Conservation (phyloP, 2,888 invertebrate genomes). For the Drosophila limbata region DNA sequence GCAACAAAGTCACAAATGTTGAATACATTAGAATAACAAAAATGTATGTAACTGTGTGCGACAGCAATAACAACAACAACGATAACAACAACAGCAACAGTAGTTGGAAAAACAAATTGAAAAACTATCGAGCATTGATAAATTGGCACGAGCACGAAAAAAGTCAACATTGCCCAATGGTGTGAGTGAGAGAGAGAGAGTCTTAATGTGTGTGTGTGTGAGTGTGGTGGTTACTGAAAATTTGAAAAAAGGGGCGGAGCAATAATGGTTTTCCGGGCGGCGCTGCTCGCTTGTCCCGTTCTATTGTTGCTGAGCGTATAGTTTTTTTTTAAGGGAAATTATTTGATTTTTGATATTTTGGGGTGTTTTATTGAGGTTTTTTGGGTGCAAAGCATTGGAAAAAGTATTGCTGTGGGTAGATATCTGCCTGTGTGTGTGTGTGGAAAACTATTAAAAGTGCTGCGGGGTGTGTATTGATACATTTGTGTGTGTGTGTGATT, state of each 20-base stretch:
- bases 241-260: conserved; percentile 83
- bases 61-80: conserved; percentile 20
- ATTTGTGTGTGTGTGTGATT: conserved; percentile 57
- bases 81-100: conserved; percentile 44
- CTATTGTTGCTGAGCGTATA: conserved; percentile 34
- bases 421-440: conserved; percentile 43
- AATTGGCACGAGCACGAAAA: conserved; percentile 74
- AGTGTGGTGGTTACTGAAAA: conserved; percentile 71
- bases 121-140: conserved; percentile 81
- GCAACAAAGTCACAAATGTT: conserved; percentile 57
- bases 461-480: conserved; percentile 60
- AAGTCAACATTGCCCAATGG: conserved; percentile 41
- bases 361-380: conserved; percentile 85
- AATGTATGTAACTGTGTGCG: conserved; percentile 38
- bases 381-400: conserved; percentile 49
- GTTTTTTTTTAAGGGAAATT: conserved; percentile 83
- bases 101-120: conserved; percentile 74
- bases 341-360: conserved; percentile 85
- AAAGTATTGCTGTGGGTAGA: conserved; percentile 54
- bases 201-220: conserved; percentile 21
- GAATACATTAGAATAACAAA: conserved; percentile 65
- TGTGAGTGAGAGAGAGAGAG: conserved; percentile 14
- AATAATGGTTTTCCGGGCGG: conserved; percentile 81
- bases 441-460: conserved; percentile 72
- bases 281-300: conserved; percentile 62